Conservation (phyloP, 2,113 vertebrate genomes). For the Laticauda laticaudata region DNA sequence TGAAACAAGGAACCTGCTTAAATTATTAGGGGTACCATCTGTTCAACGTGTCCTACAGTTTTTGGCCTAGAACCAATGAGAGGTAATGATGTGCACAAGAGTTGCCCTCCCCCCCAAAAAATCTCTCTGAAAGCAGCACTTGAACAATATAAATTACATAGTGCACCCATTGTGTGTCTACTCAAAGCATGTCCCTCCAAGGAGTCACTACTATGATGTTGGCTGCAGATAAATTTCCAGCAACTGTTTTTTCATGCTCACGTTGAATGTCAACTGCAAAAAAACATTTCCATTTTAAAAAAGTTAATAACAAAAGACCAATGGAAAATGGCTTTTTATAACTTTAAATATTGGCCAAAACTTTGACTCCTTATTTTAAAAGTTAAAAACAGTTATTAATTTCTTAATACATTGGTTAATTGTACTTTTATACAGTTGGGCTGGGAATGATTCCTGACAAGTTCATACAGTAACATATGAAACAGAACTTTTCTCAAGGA, state of each 20-base stretch:
- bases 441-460: not conserved
- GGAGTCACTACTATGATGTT: not conserved
- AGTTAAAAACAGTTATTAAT: not conserved
- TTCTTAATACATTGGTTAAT: not conserved
- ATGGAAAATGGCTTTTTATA: not conserved
- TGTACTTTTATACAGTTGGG: not conserved
- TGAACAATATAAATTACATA: not conserved
- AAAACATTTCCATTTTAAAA: not conserved
- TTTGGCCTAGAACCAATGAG: not conserved
- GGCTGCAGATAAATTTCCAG: not conserved
- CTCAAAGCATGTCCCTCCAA: not conserved
- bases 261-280: not conserved
- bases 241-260: not conserved
- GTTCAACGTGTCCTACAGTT: not conserved
- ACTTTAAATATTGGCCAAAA: not conserved
- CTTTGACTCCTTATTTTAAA: not conserved
- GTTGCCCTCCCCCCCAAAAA: not conserved
- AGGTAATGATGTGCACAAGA: rapidly evolving
- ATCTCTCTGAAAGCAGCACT: not conserved
- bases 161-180: not conserved
- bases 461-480: not conserved
- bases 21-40: not conserved
- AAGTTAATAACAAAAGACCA: not conserved
- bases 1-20: not conserved
- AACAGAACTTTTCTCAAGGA: not conserved